Conservation (phyloP, 2,888 invertebrate genomes). For the Bembecia ichneumoniformis region DNA sequence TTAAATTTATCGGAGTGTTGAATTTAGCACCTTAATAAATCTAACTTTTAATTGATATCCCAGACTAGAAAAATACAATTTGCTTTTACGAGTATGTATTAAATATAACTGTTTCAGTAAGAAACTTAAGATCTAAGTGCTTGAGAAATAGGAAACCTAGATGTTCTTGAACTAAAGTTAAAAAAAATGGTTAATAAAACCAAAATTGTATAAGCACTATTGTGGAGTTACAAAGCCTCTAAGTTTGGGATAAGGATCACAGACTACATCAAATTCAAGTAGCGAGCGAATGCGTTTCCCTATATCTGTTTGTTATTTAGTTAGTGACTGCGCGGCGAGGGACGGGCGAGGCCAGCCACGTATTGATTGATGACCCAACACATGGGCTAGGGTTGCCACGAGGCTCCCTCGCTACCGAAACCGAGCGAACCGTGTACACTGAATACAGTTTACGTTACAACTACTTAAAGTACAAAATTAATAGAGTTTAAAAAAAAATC, state of each 20-base stretch:
- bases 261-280: conserved; percentile 32
- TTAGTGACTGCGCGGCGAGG: conserved; percentile 23
- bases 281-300: conserved; percentile 34
- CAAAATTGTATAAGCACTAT: too few relatives aligned
- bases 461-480: not conserved
- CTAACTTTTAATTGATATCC: not conserved
- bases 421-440: not conserved
- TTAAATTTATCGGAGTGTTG: not conserved
- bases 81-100: not conserved
- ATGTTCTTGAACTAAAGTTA: too few relatives aligned
- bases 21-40: not conserved
- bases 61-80: not conserved
- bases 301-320: conserved; percentile 47
- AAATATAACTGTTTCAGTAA: too few relatives aligned
- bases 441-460: not conserved
- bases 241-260: conserved; percentile 4
- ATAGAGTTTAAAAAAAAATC: too few relatives aligned
- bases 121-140: too few relatives aligned
- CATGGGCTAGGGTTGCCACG: conserved; percentile 28
- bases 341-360: conserved; percentile 20
- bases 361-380: conserved; percentile 49
- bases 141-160: too few relatives aligned
- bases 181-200: too few relatives aligned
- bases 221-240: not conserved
- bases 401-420: not conserved